Percentiles rank a stretch among this genome's conserved stretches.
phyloP scores from a whole-genome alignment of 2,797 vertebrate species.

The Brachyalestes nurse region DNA sequence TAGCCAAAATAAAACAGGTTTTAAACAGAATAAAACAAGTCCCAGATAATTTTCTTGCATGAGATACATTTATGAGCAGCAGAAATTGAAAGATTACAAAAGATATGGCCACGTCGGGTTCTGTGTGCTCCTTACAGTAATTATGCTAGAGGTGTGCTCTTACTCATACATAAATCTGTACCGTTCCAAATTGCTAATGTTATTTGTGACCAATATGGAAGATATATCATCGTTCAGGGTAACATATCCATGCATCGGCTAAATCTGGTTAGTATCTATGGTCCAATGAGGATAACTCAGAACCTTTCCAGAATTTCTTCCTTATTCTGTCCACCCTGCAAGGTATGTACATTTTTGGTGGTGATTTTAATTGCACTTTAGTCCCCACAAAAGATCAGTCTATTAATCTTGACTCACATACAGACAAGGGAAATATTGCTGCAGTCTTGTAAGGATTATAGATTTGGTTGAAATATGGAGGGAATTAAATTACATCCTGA shows the following conservation, averaged over 20 bases:
- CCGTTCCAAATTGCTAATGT: no score
- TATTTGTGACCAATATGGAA: not conserved
- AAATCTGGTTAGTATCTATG: slow-evolving; percentile 9
- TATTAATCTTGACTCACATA: not conserved
- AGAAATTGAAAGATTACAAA: no score
- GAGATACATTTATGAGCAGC: no score
- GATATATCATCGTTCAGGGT: not conserved
- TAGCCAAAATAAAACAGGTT: no score
- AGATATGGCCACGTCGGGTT: no score
- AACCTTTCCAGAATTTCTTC: not conserved
- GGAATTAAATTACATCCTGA: not conserved
- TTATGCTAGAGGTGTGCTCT: no score
- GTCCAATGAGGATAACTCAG: not conserved
- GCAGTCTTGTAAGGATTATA: not conserved
- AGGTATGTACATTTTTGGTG: not conserved
- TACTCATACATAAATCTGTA: no score
- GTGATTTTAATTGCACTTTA: slow-evolving; percentile 23
- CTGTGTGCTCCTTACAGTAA: no score
- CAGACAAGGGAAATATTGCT: slow-evolving; percentile 13
- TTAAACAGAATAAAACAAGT: no score
- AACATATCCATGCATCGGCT: not conserved
- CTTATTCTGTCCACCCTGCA: not conserved
- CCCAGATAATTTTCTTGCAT: no score
- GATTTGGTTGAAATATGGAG: slow-evolving; percentile 15
- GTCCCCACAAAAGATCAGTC: not conserved